phyloP scores from a whole-genome alignment of 2,113 vertebrate genomes.

The Bubalus kerabau region DNA sequence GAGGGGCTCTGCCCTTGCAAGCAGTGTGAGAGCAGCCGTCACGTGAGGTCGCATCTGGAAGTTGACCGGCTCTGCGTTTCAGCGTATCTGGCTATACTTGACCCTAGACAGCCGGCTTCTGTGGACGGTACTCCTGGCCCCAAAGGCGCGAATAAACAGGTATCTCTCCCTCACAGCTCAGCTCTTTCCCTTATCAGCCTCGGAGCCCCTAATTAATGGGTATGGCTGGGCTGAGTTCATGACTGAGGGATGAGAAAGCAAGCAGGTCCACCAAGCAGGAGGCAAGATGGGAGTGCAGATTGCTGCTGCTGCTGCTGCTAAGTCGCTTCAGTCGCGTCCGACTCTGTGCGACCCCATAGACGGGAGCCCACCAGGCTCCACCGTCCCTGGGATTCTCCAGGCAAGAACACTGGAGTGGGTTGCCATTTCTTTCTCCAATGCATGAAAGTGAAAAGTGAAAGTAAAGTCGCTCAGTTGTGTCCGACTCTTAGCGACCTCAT shows the following conservation, averaged over 20 bases:
- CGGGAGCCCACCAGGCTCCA: too few relatives aligned
- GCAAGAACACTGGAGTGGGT: too few relatives aligned
- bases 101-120: neutral
- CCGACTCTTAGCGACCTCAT: too few relatives aligned
- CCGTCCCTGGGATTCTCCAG: too few relatives aligned
- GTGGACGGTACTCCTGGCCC: neutral
- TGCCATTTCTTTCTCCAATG: too few relatives aligned
- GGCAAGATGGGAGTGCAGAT: neutral
- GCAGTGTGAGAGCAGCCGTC: neutral
- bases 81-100: neutral
- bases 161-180: neutral
- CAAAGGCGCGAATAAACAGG: neutral
- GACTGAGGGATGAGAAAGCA: neutral
- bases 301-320: too few relatives aligned
- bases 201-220: neutral
- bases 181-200: neutral
- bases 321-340: too few relatives aligned
- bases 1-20: neutral
- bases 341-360: too few relatives aligned
- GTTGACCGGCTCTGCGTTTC: neutral
- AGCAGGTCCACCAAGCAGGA: neutral
- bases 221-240: neutral
- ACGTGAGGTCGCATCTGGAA: neutral
- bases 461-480: too few relatives aligned
- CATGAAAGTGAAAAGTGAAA: too few relatives aligned